Evolutionary conservation across 2,797 vertebrate species (phyloP).

Genomic region (Merluccius polli): DNA sequence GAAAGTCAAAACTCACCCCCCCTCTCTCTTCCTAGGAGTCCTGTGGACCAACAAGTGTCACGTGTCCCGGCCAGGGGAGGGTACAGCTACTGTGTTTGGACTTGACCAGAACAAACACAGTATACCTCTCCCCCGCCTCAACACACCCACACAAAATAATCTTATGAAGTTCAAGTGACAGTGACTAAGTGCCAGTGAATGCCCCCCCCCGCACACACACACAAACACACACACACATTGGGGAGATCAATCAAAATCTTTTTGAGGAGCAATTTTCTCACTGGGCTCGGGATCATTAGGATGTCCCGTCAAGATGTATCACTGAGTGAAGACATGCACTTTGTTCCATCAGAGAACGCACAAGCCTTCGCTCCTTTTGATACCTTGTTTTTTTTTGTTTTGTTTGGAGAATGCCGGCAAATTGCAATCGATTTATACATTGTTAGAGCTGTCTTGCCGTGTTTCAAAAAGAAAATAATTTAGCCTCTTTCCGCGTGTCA

Average conservation of each 20-base stretch:
- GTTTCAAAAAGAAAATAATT: constrained; percentile 38
- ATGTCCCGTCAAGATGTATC: neutral
- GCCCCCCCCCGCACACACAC: neutral
- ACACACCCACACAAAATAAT: neutral
- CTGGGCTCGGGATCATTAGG: constrained; percentile 16
- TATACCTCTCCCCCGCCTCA: neutral
- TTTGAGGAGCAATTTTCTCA: constrained; percentile 22
- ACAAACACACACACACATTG: neutral
- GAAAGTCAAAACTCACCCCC: neutral
- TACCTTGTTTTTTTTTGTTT: neutral
- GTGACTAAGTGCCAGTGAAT: constrained; percentile 18
- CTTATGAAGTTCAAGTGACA: constrained; percentile 11
- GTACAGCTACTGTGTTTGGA: too few relatives aligned
- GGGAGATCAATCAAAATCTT: constrained; percentile 31
- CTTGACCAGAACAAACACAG: constrained; percentile 16
- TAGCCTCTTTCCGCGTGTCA: constrained; percentile 30
- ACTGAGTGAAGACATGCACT: constrained; percentile 16
- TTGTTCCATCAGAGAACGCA: neutral
- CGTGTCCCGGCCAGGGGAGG: too few relatives aligned
- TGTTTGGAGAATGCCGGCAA: neutral
- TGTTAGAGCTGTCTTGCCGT: constrained; percentile 16
- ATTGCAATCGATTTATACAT: constrained; percentile 39
- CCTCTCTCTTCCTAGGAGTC: constrained; percentile 44
- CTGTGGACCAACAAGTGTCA: neutral
- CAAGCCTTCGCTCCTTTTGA: neutral